Evolutionary conservation across 1,140 invertebrate species (phyloP).

Genomic region (Popillia japonica): DNA sequence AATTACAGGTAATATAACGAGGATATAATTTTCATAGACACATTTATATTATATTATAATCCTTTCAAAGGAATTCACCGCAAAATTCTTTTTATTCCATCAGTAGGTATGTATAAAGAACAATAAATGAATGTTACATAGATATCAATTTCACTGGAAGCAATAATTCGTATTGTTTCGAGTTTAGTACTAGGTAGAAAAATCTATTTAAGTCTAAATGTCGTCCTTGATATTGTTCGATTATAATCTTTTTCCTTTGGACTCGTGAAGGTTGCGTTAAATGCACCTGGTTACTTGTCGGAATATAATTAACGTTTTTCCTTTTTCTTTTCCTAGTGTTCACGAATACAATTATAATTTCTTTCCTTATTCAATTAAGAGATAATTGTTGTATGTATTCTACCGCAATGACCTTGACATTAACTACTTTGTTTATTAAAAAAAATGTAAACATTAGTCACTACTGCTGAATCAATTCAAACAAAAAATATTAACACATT

Average conservation of each 20-base stretch:
- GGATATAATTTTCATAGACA: too few relatives aligned
- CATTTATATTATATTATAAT: too few relatives aligned
- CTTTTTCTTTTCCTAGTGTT: background rate
- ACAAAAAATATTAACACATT: too few relatives aligned
- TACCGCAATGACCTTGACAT: constrained; percentile 25
- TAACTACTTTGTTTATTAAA: background rate
- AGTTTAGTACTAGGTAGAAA: background rate
- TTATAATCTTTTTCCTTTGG: constrained; percentile 15
- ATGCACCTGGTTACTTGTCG: constrained; percentile 16
- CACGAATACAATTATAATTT: constrained; percentile 10
- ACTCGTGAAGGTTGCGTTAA: constrained; percentile 22
- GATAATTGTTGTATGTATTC: background rate
- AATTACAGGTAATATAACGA: too few relatives aligned
- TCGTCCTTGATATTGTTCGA: constrained; percentile 29
- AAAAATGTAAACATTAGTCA: constrained; percentile 27
- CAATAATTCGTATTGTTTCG: background rate
- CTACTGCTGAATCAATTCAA: background rate
- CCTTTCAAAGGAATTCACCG: too few relatives aligned
- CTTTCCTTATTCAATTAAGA: background rate
- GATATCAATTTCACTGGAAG: background rate
- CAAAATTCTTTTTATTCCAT: too few relatives aligned
- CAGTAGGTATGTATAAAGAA: too few relatives aligned
- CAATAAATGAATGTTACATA: too few relatives aligned
- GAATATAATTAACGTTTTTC: constrained; percentile 31
- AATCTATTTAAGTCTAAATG: background rate